Evolutionary conservation across 2,113 vertebrate species (phyloP), one percentile per base, ranked within the genome.

Genomic region (Austrofundulus limnaeus): DNA sequence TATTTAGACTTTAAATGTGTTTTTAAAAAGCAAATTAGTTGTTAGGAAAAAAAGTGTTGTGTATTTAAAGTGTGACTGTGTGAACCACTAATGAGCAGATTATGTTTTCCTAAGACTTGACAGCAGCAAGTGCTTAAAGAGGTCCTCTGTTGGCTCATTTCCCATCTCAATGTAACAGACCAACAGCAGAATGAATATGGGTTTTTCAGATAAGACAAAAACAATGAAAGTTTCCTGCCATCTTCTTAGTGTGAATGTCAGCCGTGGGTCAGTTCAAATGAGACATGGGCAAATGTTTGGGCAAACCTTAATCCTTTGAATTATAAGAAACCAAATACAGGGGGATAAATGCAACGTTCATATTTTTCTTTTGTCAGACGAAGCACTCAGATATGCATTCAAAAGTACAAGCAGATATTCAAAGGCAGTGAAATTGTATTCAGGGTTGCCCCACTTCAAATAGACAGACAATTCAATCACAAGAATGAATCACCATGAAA

Each of bases 401-500:
- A 34, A 20, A 45, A 65, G 51, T 13, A n/a, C 23, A 48, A 37
- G 12, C 3, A 61, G 24, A 75, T 47, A 54, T 63, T 70, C 8
- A 16, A 48, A 72, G 43, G 39, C 24, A 31, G 20, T 43, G 4
- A 77, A 60, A 72, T 45, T 0, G 37, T 51, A 66, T 45, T 67
- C 55, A 43, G 47, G 20, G n/a, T 42, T 46, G 54, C 20, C 20
- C 16, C 12, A 2, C 39, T 48, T 37, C 42, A 69, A 75, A 48
- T 39, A 78, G 59, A 70, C 39, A 59, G 50, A 64, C 53, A 25
- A 39, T 58, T 57, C 47, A 15, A 76, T 68, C 46, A 64, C 72
- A 60, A 28, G 59, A 23, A 11, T 5, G 56, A 49, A 5, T 24
- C 0, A 15, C 34, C 11, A 28, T 65, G 67, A 77, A 70, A 28